phyloP scores from a whole-genome alignment of 2,113 vertebrate species.

The Anolis carolinensis region DNA sequence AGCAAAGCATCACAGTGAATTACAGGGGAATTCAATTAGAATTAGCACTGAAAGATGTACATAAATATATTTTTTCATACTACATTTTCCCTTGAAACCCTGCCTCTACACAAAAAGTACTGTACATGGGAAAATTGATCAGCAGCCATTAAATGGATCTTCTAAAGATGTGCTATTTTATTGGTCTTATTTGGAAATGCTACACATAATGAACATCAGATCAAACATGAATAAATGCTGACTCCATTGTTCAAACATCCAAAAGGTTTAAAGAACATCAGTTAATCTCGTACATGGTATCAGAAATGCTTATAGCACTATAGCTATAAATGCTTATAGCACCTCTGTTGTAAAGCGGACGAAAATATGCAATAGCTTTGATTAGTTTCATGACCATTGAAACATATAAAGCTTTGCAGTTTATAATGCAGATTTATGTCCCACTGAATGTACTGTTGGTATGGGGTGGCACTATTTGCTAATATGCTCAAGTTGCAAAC shows the following conservation, averaged over 20 bases:
- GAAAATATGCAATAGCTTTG: neutral
- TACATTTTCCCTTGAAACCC: slow-evolving; percentile 32
- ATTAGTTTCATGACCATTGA: neutral
- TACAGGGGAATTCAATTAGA: slow-evolving; percentile 7
- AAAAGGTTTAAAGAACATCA: neutral
- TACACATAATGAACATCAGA: neutral
- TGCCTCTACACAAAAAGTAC: neutral
- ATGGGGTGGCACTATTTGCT: too few relatives aligned
- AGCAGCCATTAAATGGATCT: slow-evolving; percentile 44
- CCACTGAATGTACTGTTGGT: neutral
- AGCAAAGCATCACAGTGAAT: slow-evolving; percentile 20
- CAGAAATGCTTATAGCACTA: neutral
- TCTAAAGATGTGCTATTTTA: neutral
- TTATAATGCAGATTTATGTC: neutral
- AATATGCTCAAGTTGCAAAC: too few relatives aligned
- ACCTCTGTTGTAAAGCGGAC: neutral
- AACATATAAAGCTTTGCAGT: neutral
- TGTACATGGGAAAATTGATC: slow-evolving; percentile 15
- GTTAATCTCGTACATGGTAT: neutral
- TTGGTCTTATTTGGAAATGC: slow-evolving; percentile 28
- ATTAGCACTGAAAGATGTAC: slow-evolving; percentile 42
- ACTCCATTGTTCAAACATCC: neutral
- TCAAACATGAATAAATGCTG: too few relatives aligned
- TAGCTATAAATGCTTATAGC: too few relatives aligned
- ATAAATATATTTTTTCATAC: slow-evolving; percentile 26